Conservation (phyloP, 2,113 vertebrate species). For the Trinectes maculatus region DNA sequence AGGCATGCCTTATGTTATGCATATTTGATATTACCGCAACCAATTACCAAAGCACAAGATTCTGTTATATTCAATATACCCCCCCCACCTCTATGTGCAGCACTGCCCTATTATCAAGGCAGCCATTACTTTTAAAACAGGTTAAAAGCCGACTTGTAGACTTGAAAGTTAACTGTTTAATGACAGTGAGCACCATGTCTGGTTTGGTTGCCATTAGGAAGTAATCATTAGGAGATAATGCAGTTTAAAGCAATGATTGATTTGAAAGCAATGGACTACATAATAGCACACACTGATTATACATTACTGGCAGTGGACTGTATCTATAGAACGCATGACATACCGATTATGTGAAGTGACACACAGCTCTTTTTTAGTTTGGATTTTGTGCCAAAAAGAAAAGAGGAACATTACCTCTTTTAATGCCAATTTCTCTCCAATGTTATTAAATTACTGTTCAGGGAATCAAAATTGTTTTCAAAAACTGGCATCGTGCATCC, state of each 20-base stretch:
- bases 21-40: neutral
- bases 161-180: constrained; percentile 5
- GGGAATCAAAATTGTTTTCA: too few species aligned
- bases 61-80: neutral
- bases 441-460: too few species aligned
- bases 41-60: neutral
- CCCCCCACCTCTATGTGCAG: too few species aligned
- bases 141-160: neutral
- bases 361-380: neutral
- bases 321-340: constrained; percentile 6
- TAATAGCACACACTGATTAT: constrained; percentile 29
- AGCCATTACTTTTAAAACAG: neutral
- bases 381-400: neutral
- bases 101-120: too few species aligned
- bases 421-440: too few species aligned
- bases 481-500: too few species aligned
- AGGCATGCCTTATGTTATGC: neutral
- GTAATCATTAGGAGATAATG: constrained; percentile 58
- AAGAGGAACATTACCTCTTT: too few species aligned
- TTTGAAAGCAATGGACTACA: constrained; percentile 41
- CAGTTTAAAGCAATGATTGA: constrained; percentile 44
- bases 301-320: constrained; percentile 49
- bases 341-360: neutral
- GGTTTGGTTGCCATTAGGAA: constrained; percentile 34
- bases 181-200: neutral